phyloP scores from a whole-genome alignment of 1,140 invertebrate species.

The Chymomyza costata region DNA sequence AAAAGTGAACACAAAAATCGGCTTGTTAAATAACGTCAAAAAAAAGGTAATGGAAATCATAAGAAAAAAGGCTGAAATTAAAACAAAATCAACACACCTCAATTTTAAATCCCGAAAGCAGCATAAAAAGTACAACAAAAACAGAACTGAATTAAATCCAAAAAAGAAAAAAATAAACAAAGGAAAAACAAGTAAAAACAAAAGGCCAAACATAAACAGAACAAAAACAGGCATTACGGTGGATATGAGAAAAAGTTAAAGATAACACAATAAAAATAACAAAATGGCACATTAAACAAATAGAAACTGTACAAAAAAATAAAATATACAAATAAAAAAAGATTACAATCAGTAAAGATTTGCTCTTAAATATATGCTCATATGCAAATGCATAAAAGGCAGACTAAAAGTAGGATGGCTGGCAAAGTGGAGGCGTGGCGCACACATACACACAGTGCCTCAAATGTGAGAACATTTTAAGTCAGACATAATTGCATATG shows the following conservation, averaged over 20 bases:
- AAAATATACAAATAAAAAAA: conserved; percentile 42
- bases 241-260: neutral
- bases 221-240: conserved; percentile 1
- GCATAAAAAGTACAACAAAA: conserved; percentile 28
- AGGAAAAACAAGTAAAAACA: conserved; percentile 32
- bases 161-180: conserved; percentile 24
- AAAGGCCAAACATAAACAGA: conserved; percentile 27
- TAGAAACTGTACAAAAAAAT: too few species aligned
- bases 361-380: conserved; percentile 45
- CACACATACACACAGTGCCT: conserved; percentile 20
- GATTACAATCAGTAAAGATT: conserved; percentile 25
- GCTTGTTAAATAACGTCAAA: conserved; percentile 34
- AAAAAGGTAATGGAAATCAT: conserved; percentile 12
- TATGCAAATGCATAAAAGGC: conserved; percentile 35
- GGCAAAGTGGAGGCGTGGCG: neutral
- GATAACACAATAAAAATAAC: neutral
- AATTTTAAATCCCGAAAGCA: conserved; percentile 43
- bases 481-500: conserved; percentile 49
- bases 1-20: conserved; percentile 32
- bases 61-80: conserved; percentile 21
- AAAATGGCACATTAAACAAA: too few species aligned
- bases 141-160: conserved; percentile 1
- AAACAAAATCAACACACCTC: conserved; percentile 53
- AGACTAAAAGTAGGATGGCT: conserved; percentile 2
- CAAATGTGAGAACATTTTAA: conserved; percentile 48